Conservation (phyloP, 1,140 invertebrate genomes). For the Capitella teleta region DNA sequence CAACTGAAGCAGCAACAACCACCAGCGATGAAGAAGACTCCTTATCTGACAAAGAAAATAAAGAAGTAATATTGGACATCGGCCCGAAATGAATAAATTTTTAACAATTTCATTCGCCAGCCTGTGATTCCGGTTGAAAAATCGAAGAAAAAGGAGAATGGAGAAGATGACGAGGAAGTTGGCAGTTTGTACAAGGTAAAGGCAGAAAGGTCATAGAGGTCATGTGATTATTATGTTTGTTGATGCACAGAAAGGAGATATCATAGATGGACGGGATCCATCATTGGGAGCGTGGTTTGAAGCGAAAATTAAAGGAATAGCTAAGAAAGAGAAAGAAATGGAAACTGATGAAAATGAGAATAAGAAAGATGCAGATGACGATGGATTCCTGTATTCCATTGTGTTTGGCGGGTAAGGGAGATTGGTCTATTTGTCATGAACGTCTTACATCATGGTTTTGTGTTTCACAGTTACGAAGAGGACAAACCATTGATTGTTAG, state of each 20-base stretch:
- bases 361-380: conserved; percentile 20
- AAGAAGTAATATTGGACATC: conserved; percentile 22
- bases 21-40: conserved; percentile 9
- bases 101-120: no score
- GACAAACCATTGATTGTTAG: conserved; percentile 40
- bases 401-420: conserved; percentile 38
- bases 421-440: conserved; percentile 2
- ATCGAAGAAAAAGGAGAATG: neutral
- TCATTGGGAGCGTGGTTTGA: conserved; percentile 46
- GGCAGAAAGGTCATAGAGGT: no score
- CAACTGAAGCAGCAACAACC: neutral
- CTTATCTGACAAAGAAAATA: conserved; percentile 15
- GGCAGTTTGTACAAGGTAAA: no score
- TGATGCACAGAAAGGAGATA: conserved; percentile 50
- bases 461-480: conserved; percentile 26
- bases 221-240: neutral
- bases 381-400: conserved; percentile 37
- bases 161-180: no score
- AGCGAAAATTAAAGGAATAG: conserved; percentile 40
- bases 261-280: conserved; percentile 54
- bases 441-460: neutral
- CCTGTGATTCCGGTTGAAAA: neutral
- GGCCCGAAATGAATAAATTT: no score
- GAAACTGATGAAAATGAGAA: conserved; percentile 5
- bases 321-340: conserved; percentile 7